Percentiles rank a stretch among this genome's conserved stretches.
phyloP scores from a whole-genome alignment of 1,140 invertebrate genomes.

The Zaprionus ornatus region DNA sequence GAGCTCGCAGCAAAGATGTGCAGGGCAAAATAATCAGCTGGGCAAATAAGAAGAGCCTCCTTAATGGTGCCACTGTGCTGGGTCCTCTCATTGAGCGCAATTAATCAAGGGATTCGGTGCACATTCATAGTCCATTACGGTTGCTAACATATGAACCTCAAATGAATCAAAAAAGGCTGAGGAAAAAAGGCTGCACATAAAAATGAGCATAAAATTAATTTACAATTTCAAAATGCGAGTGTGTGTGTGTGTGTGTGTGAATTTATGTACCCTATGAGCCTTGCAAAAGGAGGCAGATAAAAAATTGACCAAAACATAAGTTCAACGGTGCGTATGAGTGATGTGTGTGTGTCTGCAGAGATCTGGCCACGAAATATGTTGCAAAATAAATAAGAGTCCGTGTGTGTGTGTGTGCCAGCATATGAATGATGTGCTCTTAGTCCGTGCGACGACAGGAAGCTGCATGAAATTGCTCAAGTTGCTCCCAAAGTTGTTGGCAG shows the following conservation, averaged over 20 bases:
- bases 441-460: constrained; percentile 61
- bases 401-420: neutral
- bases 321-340: constrained; percentile 66
- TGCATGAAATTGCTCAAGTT: constrained; percentile 63
- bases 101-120: constrained; percentile 59
- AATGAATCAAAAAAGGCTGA: constrained; percentile 53
- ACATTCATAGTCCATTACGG: constrained; percentile 13
- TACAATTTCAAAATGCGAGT: constrained; percentile 67
- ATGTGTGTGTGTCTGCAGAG: constrained; percentile 17
- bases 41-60: neutral
- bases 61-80: neutral
- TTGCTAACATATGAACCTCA: constrained; percentile 45
- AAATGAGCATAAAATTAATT: constrained; percentile 63
- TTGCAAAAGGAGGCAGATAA: constrained; percentile 29
- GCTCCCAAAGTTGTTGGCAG: constrained; percentile 16
- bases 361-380: constrained; percentile 67
- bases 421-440: constrained; percentile 65
- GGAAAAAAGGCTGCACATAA: constrained; percentile 40
- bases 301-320: constrained; percentile 75
- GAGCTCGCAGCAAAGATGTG: constrained; percentile 10
- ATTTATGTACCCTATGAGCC: constrained; percentile 22
- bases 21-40: constrained; percentile 48
- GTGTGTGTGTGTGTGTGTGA: constrained; percentile 38
- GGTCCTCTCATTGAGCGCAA: constrained; percentile 38
- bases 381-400: constrained; percentile 63